Percentiles rank a stretch among this genome's conserved stretches.
Evolutionary conservation across 2,888 invertebrate species (phyloP).

Genomic region (Philopedon plagiatum): DNA sequence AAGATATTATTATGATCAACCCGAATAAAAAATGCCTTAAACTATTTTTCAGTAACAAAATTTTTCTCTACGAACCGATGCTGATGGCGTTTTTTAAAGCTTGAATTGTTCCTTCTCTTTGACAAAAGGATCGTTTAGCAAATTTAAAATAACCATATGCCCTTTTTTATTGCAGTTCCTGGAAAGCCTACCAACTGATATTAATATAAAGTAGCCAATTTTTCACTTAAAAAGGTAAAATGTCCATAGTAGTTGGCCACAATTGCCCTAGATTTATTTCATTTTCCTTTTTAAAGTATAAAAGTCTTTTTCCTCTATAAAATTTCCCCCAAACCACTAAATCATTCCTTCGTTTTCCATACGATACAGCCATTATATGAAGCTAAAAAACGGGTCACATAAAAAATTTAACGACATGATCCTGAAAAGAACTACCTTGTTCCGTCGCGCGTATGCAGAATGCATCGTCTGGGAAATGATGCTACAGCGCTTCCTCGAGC

Average conservation of each 20-base stretch:
- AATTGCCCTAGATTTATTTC: not conserved
- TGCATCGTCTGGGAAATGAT: slow-evolving; percentile 41
- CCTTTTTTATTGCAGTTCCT: too few relatives aligned
- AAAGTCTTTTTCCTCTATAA: not conserved
- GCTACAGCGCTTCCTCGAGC: slow-evolving; percentile 35
- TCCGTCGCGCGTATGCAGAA: slow-evolving; percentile 33
- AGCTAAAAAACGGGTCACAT: slow-evolving; percentile 35
- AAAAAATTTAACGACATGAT: slow-evolving; percentile 40
- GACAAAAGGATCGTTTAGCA: too few relatives aligned
- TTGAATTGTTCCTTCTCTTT: too few relatives aligned
- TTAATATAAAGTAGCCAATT: too few relatives aligned
- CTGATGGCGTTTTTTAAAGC: too few relatives aligned
- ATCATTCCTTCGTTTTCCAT: slow-evolving; percentile 7
- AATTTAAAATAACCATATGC: too few relatives aligned
- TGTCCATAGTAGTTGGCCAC: not conserved
- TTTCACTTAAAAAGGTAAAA: too few relatives aligned
- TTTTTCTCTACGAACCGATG: too few relatives aligned
- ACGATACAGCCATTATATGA: slow-evolving; percentile 24
- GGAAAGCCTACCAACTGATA: too few relatives aligned
- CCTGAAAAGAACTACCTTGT: slow-evolving; percentile 37
- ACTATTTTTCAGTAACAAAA: too few relatives aligned
- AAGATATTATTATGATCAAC: too few relatives aligned
- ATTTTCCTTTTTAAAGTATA: not conserved
- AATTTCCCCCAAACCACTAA: not conserved
- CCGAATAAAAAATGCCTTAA: too few relatives aligned